Base-by-base conservation (phyloP, 2,113 vertebrate genomes). In the Hydropotes inermis region DNA sequence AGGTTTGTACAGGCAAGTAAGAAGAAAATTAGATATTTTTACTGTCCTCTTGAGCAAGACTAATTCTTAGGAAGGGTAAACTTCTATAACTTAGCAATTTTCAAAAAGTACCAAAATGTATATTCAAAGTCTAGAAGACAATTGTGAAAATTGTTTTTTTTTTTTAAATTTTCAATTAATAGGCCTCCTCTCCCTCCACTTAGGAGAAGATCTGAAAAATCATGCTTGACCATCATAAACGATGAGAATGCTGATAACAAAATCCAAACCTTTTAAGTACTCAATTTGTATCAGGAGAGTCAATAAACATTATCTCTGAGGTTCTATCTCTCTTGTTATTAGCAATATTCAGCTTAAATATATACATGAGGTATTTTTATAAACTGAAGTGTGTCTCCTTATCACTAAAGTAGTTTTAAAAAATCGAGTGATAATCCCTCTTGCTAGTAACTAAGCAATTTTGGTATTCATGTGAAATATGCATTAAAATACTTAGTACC, bases 271-370 rank as follows among this genome's bases (percentile, higher is more conserved):
- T 94, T 95, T 95, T 74, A 61, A 45, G 17, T 43, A 61, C 12
- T n/a, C 7, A 5, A 64, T 67, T 87, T 86, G 3, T 64, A 89
- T 55, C 25, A 83, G 60, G 36, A 87, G 14, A 96, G 10, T 84
- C 36, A 97, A 94, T 74, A 95, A 97, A 70, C 52, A 47, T 64
- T 58, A 33, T 39, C 3, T 89, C 50, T 87, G 70, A 61, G 23
- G n/a, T 58, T 91, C 96, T 85, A 0, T 74, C 45, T 94, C 23
- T 91, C 28, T 19, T 55, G 25, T 54, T 94, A 90, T 84, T 94
- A 92, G 30, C 21, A 97, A 88, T 92, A 79, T 64, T 94, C 70
- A 45, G 1, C 81, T 94, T 95, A 43, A 94, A 95, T 52, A 96
- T 3, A 89, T 45, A 84, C 87, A 61, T 36, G 21, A 94, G 27